Evolutionary conservation across 2,797 vertebrate species (phyloP), one percentile per base, ranked within the genome.

Genomic region (Pangasius macronema): DNA sequence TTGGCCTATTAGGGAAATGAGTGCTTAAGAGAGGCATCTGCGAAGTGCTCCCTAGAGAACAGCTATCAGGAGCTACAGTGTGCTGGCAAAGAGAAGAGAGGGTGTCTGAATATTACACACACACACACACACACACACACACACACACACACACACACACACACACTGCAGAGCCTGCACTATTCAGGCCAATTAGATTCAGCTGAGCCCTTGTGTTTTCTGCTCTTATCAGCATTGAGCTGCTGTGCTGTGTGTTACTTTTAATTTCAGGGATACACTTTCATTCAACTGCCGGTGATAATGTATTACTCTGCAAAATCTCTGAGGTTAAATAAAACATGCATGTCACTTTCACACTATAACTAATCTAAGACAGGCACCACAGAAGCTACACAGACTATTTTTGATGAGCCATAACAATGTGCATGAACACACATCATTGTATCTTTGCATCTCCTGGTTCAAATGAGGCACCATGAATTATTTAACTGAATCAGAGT

Each of bases 21-120:
- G 85, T 33, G 82, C 73, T 89, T 88, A 83, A 85, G 87, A 88
- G 72, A 87, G 76, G 88, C 86, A 88, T 85, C 90, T 89, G 85
- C 82, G 83, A 87, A 85, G 86, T 36, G 55, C 61, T 89, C 85
- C 88, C 88, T 65, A 79, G 87, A 88, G 90, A 68, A 61, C 77
- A 70, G 82, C 77, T 85, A 89, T 88, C 88, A 88, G 86, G 84
- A 73, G 85, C 81, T 72, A 79, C 84, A 77, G 86, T 87, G 84
- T 87, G 68, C 61, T 84, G 70, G 84, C 68, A 33, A 36, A 72
- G 51, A 63, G 85, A 73, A 61, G 49, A 76, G 80, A 39, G 42
- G 42, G 36, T 13, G 53, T 55, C 7, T 30, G 51, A 80, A 59
- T 55, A 80, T 53, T 33, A 30, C n/a, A 53, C 75, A 24, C 70